Evolutionary conservation across 2,113 vertebrate genomes (phyloP), one percentile per base, ranked within the genome.

Genomic region (Turnix velox): DNA sequence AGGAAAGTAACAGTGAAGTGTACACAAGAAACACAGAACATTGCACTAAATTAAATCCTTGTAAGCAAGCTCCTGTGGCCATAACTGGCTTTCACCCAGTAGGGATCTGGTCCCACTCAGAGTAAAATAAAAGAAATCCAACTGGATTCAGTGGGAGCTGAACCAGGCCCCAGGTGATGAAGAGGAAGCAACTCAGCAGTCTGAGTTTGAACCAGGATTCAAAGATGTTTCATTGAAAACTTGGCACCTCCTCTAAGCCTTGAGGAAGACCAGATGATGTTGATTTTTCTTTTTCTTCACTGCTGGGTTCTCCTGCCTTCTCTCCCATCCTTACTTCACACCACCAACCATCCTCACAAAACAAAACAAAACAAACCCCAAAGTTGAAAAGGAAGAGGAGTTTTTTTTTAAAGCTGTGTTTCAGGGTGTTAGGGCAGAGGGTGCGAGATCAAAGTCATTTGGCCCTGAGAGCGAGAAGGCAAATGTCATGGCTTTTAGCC

Each of bases 221-320:
- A 92, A 59, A 86, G 23, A 74, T 61, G 30, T 59, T 87, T 87
- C 84, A 72, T 39, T 92, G 80, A 37, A 69, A 88, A 67, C 28
- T 18, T 52, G 77, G 92, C 69, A 84, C 61, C 58, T 61, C 39
- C 68, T 81, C 45, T 73, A 87, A 45, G 75, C 45, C 17, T 77
- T 91, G 65, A 81, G 65, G 37, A 76, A 72, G 65, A 65, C 18
- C 54, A 62, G 42, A 91, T 87, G 31, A 43, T 45, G 31, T 27
- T 73, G 62, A 69, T 73, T 95, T 49, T 92, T 37, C 20, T 55
- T 69, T 54, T 80, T 37, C 57, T 85, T 84, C 33, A 25, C 37
- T 90, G 68, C 52, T 74, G 61, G 15, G 6, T 57, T 77, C 45
- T 55, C 40, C 62, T 72, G 77, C 22, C 46, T 37, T 37, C 22